These are phyloP conservation scores for Spodoptera exigua DNA, from an alignment of 2,888 invertebrate species.

Conservation along the genomic window DNA sequence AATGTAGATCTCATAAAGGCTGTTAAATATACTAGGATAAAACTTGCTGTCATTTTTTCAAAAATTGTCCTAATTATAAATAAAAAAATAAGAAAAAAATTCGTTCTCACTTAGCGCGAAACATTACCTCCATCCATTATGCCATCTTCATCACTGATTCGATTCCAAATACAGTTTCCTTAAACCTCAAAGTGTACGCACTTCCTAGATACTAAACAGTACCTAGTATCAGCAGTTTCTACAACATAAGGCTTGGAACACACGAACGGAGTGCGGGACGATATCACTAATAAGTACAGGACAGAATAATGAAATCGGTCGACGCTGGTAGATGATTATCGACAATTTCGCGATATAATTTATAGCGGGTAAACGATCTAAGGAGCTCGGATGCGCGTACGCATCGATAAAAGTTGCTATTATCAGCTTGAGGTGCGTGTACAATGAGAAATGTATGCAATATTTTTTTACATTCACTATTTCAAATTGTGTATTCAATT, in stretches of 20 bases:
- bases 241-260: constrained; percentile 34
- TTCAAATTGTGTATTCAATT: no score
- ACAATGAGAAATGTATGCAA: constrained; percentile 52
- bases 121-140: no score
- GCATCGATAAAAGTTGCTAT: constrained; percentile 78
- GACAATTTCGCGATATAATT: constrained; percentile 79
- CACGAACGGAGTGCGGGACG: constrained; percentile 40
- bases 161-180: no score
- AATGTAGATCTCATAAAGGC: no score
- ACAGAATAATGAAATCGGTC: constrained; percentile 75
- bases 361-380: constrained; percentile 75
- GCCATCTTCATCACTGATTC: no score
- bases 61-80: no score
- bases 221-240: constrained; percentile 13
- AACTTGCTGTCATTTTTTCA: no score
- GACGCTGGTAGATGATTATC: constrained; percentile 79
- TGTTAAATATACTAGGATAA: no score
- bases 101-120: no score
- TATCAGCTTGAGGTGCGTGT: constrained; percentile 66
- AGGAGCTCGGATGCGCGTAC: constrained; percentile 75
- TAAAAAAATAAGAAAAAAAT: no score
- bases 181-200: constrained; percentile 16
- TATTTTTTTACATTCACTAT: not conserved
- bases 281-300: constrained; percentile 71
- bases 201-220: constrained; percentile 23